These are phyloP conservation scores for Rhabdomys pumilio DNA, from an alignment of 2,797 vertebrate species.

Conservation along the genomic window DNA sequence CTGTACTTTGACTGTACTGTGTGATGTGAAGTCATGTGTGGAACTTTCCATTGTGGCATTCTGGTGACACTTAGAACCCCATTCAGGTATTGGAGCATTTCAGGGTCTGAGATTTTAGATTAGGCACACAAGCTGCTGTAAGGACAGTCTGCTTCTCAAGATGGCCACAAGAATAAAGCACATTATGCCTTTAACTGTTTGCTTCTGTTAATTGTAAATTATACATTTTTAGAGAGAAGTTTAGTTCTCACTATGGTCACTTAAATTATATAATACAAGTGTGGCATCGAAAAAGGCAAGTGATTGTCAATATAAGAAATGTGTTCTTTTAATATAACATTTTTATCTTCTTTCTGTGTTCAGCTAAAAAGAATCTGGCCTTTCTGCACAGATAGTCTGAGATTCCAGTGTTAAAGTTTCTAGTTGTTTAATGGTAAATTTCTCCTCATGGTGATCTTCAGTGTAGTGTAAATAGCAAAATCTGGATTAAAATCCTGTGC, in stretches of 20 bases:
- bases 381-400: background rate
- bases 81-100: background rate
- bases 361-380: background rate
- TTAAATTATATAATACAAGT: background rate
- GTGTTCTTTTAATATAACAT: slow-evolving; percentile 40
- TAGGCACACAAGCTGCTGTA: background rate
- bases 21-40: background rate
- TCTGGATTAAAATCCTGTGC: background rate
- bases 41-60: background rate
- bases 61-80: background rate
- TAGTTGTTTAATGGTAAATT: background rate
- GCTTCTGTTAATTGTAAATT: slow-evolving; percentile 28
- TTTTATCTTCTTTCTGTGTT: background rate
- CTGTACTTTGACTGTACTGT: background rate
- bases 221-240: slow-evolving; percentile 12
- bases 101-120: background rate
- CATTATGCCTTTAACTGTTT: background rate
- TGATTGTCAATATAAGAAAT: background rate
- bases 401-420: background rate
- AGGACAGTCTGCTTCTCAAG: background rate
- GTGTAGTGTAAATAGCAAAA: slow-evolving; percentile 27
- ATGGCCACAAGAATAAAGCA: slow-evolving; percentile 37
- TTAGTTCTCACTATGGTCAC: slow-evolving; percentile 40
- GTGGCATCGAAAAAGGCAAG: background rate
- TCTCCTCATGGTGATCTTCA: background rate